phyloP scores from a whole-genome alignment of 2,797 vertebrate genomes.

The Triplophysa yarkandensis region DNA sequence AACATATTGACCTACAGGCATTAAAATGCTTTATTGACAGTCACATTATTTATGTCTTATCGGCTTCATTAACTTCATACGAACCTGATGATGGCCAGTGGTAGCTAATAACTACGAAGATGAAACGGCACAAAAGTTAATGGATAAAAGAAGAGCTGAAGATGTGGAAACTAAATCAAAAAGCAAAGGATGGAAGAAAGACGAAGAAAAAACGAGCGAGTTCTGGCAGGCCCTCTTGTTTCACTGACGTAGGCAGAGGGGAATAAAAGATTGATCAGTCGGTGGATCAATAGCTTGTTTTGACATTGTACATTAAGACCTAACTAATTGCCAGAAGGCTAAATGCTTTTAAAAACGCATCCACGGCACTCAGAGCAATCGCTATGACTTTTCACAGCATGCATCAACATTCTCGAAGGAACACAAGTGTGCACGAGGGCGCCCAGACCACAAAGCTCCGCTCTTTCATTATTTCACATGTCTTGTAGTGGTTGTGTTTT shows the following conservation, averaged over 20 bases:
- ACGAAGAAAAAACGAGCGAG: not conserved
- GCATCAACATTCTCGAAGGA: constrained; percentile 42
- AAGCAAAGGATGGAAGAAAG: not conserved
- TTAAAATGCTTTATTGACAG: constrained; percentile 45
- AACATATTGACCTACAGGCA: constrained; percentile 49
- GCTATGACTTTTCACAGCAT: constrained; percentile 34
- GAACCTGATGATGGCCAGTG: constrained; percentile 19
- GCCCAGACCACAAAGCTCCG: not conserved
- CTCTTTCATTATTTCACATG: not conserved
- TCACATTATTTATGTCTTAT: constrained; percentile 42
- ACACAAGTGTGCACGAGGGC: constrained; percentile 34
- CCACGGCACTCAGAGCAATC: constrained; percentile 48
- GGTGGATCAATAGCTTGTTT: constrained; percentile 84
- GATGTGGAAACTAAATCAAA: not conserved
- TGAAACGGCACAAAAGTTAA: constrained; percentile 36
- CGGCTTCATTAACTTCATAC: constrained; percentile 12
- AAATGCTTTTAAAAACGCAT: constrained; percentile 91
- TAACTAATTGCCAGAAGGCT: constrained; percentile 90
- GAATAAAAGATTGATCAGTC: constrained; percentile 87
- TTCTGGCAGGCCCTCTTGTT: constrained; percentile 2
- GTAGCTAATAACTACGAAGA: constrained; percentile 6
- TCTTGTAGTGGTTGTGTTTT: not conserved
- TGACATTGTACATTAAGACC: constrained; percentile 93
- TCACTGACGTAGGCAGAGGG: not conserved
- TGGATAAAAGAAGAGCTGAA: constrained; percentile 10